Base-by-base conservation (phyloP, 2,797 vertebrate genomes). In the Nannoperca australis region DNA sequence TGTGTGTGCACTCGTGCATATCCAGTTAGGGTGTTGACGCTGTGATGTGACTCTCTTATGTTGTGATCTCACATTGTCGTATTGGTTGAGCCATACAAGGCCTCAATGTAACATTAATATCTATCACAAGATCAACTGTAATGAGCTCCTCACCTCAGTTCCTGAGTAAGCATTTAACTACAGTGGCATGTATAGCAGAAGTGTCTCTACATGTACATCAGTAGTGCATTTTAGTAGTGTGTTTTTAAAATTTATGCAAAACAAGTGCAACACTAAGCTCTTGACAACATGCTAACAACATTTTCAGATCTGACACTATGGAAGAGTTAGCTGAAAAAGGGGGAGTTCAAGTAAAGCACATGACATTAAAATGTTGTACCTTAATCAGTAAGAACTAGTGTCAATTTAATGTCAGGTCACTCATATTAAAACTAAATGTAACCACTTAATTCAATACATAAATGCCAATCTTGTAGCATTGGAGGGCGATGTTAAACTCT, bases 31-130 rank as follows among this genome's bases (percentile, higher is more conserved):
- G 56, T 0, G 38, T 24, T 38, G 59, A 70, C 2, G 30, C 18
- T 13, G 66, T 75, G 64, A 70, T 1, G 11, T 4, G 51, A 70
- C 18, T n/a, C 54, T 53, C 64, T 73, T 27, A 34, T 30, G 50
- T 18, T 60, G 71, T 74, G 78, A 77, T 65, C 64, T 73, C 56
- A 64, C 50, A 0, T 69, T 61, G 56, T 72, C 69, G 32, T n/a
- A 0, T 40, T 9, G 53, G 70, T 76, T 8, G 62, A 64, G 30
- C 49, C 63, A 30, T 1, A 4, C 49, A 20, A 49, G 34, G 75
- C 60, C 32, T 68, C 58, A 11, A 0, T 18, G 51, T 24, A 47
- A 69, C 44, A 36, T 20, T 27, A 63, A 34, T 18, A 56, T 17
- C 18, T 22, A 61, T 54, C 20, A 4, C n/a, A 58, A 0, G 49